Evolutionary conservation across 2,113 vertebrate species (phyloP).

Genomic region (Pituophis catenifer): DNA sequence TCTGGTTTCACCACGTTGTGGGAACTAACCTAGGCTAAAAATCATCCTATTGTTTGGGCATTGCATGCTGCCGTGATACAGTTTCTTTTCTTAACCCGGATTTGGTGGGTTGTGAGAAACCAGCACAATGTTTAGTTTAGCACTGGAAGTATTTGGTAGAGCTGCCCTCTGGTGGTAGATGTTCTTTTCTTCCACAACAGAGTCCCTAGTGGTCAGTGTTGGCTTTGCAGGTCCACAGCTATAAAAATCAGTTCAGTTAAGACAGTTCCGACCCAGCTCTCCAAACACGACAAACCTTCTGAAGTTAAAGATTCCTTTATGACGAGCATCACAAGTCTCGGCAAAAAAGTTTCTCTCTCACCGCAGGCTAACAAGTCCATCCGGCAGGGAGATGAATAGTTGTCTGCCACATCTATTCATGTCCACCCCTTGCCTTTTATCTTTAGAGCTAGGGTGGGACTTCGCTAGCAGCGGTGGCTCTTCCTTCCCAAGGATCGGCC

Average conservation of each 20-base stretch:
- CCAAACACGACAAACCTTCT: no score
- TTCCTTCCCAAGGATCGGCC: no score
- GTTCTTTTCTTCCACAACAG: not conserved
- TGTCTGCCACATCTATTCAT: no score
- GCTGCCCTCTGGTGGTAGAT: not conserved
- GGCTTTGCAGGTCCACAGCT: not conserved
- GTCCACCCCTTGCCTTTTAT: no score
- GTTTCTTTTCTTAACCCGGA: not conserved
- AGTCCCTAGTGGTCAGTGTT: not conserved
- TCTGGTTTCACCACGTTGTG: not conserved
- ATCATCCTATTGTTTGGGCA: not conserved
- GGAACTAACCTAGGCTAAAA: not conserved
- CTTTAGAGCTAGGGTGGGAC: no score
- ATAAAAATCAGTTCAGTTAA: not conserved
- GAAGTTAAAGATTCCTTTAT: no score
- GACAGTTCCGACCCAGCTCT: no score
- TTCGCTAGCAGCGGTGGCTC: no score
- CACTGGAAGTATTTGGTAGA: not conserved
- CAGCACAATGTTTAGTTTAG: not conserved
- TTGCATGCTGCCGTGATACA: not conserved
- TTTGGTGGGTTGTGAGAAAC: not conserved
- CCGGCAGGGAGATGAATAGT: no score
- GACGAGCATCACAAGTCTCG: no score
- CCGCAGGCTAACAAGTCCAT: no score
- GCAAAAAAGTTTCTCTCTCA: no score